Conservation (phyloP, 2,797 vertebrate species). For the Tapera naevia region DNA sequence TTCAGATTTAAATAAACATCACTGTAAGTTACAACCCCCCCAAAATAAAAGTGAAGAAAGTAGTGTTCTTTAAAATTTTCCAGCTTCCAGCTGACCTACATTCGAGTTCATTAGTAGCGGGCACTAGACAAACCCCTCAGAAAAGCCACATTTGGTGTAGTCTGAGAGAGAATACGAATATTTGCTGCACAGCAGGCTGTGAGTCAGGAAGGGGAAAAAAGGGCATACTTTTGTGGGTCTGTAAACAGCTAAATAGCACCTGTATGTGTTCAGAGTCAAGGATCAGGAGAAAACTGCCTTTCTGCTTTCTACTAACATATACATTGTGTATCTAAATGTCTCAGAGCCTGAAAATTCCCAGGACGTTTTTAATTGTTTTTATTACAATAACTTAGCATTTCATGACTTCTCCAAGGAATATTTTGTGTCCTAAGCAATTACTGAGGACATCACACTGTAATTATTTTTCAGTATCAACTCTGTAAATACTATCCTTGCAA, state of each 20-base stretch:
- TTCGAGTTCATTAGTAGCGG: not conserved
- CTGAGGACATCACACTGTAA: not conserved
- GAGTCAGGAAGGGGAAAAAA: not conserved
- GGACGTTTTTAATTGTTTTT: conserved; percentile 4
- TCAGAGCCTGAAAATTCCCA: not conserved
- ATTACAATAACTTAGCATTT: conserved; percentile 31
- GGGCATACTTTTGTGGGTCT: not conserved
- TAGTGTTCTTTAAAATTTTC: conserved; percentile 27
- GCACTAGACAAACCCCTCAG: not conserved
- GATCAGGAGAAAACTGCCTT: not conserved
- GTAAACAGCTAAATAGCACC: not conserved
- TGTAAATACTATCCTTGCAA: conserved; percentile 15
- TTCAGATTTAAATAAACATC: not conserved
- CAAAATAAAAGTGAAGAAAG: not conserved
- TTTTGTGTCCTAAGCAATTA: conserved; percentile 40
- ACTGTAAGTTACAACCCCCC: not conserved
- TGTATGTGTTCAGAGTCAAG: not conserved
- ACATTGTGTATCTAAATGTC: not conserved
- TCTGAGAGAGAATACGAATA: not conserved
- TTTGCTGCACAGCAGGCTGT: not conserved
- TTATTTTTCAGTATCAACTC: conserved; percentile 5
- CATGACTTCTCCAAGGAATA: not conserved
- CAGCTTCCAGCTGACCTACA: conserved; percentile 41
- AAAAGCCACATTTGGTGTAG: conserved; percentile 1
- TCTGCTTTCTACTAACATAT: not conserved